phyloP scores from a whole-genome alignment of 2,113 vertebrate genomes.

The Prolemur simus region DNA sequence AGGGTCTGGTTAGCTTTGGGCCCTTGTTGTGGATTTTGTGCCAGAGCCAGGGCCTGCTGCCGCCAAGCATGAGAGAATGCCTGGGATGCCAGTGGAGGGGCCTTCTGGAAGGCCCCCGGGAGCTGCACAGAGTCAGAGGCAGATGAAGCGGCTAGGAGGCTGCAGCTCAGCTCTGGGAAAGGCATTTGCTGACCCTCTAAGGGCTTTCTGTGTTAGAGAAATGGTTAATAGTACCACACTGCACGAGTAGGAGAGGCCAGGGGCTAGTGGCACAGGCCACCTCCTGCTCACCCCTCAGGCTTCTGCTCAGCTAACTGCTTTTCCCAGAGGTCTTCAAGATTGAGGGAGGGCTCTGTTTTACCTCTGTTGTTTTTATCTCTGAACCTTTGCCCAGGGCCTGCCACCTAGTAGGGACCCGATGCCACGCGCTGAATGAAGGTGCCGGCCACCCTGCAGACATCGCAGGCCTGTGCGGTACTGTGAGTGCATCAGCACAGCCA shows the following conservation, averaged over 20 bases:
- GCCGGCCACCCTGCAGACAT: fast-evolving
- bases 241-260: not conserved
- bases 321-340: not conserved
- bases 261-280: not conserved
- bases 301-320: not conserved
- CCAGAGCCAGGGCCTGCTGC: slow-evolving; percentile 12
- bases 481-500: fast-evolving
- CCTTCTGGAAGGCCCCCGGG: not conserved
- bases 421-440: not conserved
- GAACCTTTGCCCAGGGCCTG: not conserved
- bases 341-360: not conserved
- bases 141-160: not conserved
- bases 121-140: not conserved
- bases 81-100: not conserved
- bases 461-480: fast-evolving
- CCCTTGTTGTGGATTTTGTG: slow-evolving; percentile 31
- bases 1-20: slow-evolving; percentile 43
- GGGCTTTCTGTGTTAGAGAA: not conserved
- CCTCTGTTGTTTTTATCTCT: not conserved
- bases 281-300: not conserved
- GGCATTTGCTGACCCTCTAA: not conserved
- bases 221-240: too few relatives aligned
- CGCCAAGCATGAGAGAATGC: not conserved
- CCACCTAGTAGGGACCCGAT: not conserved
- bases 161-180: not conserved